Percentiles rank a stretch among this genome's conserved stretches.
These are phyloP conservation scores for Muscina levida DNA, from an alignment of 2,888 invertebrate genomes.

Conservation along the genomic window DNA sequence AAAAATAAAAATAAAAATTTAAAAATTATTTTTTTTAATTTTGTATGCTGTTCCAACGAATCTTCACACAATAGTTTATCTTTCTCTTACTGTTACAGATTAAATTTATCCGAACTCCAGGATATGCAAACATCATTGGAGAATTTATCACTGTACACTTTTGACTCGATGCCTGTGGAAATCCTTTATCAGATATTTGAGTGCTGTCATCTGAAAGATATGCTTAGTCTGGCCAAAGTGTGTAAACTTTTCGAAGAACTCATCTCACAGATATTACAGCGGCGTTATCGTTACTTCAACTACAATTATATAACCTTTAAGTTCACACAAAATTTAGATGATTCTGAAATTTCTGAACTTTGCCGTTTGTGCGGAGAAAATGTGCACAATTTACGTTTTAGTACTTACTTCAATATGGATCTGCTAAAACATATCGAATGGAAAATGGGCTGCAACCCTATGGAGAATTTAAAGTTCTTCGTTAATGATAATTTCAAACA, in stretches of 20 bases:
- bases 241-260: slow-evolving; percentile 53
- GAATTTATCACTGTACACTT: not conserved
- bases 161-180: slow-evolving; percentile 51
- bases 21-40: too few species aligned
- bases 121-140: not conserved
- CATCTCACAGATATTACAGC: slow-evolving; percentile 35
- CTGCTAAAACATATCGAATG: slow-evolving; percentile 55
- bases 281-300: slow-evolving; percentile 43
- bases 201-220: slow-evolving; percentile 30
- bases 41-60: too few species aligned
- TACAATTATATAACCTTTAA: slow-evolving; percentile 58
- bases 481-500: slow-evolving; percentile 63
- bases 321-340: slow-evolving; percentile 36
- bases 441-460: slow-evolving; percentile 56
- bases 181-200: slow-evolving; percentile 51
- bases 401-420: slow-evolving; percentile 59
- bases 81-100: slow-evolving; percentile 13
- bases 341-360: slow-evolving; percentile 54
- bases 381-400: slow-evolving; percentile 47
- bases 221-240: slow-evolving; percentile 53
- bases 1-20: too few species aligned
- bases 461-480: slow-evolving; percentile 62
- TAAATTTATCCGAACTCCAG: not conserved
- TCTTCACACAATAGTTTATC: too few species aligned
- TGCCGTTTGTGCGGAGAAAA: slow-evolving; percentile 45